phyloP scores from a whole-genome alignment of 1,140 invertebrate genomes.

The Zaprionus camerounensis region DNA sequence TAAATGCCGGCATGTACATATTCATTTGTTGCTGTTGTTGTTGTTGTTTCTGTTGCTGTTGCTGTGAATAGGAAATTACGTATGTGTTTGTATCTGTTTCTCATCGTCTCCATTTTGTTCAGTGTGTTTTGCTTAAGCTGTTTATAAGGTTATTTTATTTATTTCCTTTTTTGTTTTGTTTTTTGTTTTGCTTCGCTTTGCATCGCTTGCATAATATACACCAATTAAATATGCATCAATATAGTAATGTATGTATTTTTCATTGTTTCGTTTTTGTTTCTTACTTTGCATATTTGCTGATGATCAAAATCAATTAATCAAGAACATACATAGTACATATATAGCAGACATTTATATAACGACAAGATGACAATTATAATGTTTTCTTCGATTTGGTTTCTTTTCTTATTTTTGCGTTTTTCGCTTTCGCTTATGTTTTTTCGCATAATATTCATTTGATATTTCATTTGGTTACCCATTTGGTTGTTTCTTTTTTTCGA shows the following conservation, averaged over 20 bases:
- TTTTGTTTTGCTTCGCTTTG: slow-evolving; percentile 5
- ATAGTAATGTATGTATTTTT: slow-evolving; percentile 18
- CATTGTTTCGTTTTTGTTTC: slow-evolving; percentile 13
- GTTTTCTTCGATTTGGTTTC: slow-evolving; percentile 28
- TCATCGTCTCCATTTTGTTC: slow-evolving; percentile 6
- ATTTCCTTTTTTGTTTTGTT: slow-evolving; percentile 22
- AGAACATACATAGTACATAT: slow-evolving; percentile 54
- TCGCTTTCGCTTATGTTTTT: not conserved
- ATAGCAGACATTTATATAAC: slow-evolving; percentile 76
- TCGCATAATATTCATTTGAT: slow-evolving; percentile 18
- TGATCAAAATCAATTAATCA: slow-evolving; percentile 56
- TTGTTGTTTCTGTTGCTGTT: slow-evolving; percentile 39
- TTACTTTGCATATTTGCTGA: slow-evolving; percentile 34
- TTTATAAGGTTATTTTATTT: slow-evolving; percentile 60
- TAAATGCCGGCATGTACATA: slow-evolving; percentile 42
- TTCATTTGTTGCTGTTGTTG: slow-evolving; percentile 30
- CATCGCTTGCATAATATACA: slow-evolving; percentile 48
- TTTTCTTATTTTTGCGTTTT: slow-evolving; percentile 23
- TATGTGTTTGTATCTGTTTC: slow-evolving; percentile 56
- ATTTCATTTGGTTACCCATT: slow-evolving; percentile 6
- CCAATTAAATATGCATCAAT: slow-evolving; percentile 49
- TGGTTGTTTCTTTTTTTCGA: slow-evolving; percentile 14
- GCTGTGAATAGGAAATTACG: slow-evolving; percentile 68
- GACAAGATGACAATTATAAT: slow-evolving; percentile 71
- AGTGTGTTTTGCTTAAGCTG: slow-evolving; percentile 47